Percentiles rank a stretch among this genome's conserved stretches.
Evolutionary conservation across 1,140 invertebrate species (phyloP).

Genomic region (Drosophila melanica): DNA sequence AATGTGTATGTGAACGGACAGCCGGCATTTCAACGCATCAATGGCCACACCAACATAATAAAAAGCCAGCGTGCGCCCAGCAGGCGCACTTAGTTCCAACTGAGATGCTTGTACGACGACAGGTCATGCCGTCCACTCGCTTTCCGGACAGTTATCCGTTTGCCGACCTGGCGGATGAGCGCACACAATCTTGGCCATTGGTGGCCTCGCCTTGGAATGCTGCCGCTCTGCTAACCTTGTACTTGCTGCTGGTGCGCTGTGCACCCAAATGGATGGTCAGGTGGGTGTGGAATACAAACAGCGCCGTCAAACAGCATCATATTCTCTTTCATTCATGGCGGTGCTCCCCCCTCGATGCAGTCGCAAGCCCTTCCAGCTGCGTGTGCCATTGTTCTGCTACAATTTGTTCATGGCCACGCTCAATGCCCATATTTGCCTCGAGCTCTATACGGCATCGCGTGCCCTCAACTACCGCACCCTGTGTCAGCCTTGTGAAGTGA

Average conservation of each 20-base stretch:
- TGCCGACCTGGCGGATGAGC: constrained; percentile 70
- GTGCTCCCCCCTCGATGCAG: constrained; percentile 41
- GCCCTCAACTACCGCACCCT: constrained; percentile 93
- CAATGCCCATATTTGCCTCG: constrained; percentile 93
- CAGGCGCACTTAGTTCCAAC: constrained; percentile 37
- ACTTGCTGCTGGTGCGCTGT: constrained; percentile 91
- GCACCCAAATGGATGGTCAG: constrained; percentile 94
- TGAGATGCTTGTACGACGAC: constrained; percentile 21
- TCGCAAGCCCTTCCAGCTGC: constrained; percentile 91
- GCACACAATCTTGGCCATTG: constrained; percentile 94
- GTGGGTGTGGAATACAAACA: constrained; percentile 45
- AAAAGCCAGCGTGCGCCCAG: constrained; percentile 17
- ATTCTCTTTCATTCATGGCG: constrained; percentile 23
- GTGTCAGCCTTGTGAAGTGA: constrained; percentile 94
- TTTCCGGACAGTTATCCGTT: constrained; percentile 40
- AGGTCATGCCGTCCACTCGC: constrained; percentile 3
- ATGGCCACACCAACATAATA: constrained; percentile 40
- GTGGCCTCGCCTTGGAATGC: constrained; percentile 93
- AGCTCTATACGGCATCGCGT: constrained; percentile 90
- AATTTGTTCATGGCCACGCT: constrained; percentile 93
- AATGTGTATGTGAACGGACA: neutral
- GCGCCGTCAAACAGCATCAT: neutral
- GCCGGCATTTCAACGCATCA: constrained; percentile 31
- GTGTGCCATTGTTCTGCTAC: constrained; percentile 92
- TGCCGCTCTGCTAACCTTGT: constrained; percentile 89